Evolutionary conservation across 1,140 invertebrate species (phyloP).

Genomic region (Solenopsis fugax): DNA sequence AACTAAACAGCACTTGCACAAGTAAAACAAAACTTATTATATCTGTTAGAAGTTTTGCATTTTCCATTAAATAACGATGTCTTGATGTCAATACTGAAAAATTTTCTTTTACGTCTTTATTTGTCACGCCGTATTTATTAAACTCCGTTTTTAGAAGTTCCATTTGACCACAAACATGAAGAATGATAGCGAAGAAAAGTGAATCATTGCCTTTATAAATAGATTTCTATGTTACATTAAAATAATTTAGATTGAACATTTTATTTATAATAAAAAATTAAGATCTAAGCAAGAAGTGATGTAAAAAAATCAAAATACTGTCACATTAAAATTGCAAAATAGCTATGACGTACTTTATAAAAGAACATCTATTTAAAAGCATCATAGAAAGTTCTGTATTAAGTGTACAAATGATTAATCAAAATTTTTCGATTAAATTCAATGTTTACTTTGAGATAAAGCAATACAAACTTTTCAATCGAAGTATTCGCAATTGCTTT

Average conservation of each 20-base stretch:
- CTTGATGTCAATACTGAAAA: not conserved
- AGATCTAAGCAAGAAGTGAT: too few relatives aligned
- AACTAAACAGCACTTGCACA: slow-evolving; percentile 46
- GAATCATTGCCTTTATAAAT: slow-evolving; percentile 50
- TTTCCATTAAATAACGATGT: slow-evolving; percentile 3
- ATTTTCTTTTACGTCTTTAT: not conserved
- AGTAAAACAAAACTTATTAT: slow-evolving; percentile 8
- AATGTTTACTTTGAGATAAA: too few relatives aligned
- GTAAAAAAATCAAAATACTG: too few relatives aligned
- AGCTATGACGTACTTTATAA: too few relatives aligned
- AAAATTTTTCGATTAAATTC: too few relatives aligned
- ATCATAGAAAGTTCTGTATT: too few relatives aligned
- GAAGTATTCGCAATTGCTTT: too few relatives aligned
- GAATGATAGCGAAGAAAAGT: slow-evolving; percentile 42
- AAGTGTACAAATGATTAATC: too few relatives aligned
- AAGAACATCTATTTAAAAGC: too few relatives aligned
- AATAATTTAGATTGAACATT: not conserved
- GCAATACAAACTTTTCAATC: too few relatives aligned
- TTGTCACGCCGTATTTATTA: not conserved
- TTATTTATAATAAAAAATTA: not conserved
- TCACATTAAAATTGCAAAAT: too few relatives aligned
- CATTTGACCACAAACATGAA: slow-evolving; percentile 61
- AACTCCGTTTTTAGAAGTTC: slow-evolving; percentile 38
- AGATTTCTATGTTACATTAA: not conserved
- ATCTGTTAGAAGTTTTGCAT: not conserved